Evolutionary conservation across 2,888 invertebrate genomes (phyloP).

Genomic region (Mimachlamys varia): DNA sequence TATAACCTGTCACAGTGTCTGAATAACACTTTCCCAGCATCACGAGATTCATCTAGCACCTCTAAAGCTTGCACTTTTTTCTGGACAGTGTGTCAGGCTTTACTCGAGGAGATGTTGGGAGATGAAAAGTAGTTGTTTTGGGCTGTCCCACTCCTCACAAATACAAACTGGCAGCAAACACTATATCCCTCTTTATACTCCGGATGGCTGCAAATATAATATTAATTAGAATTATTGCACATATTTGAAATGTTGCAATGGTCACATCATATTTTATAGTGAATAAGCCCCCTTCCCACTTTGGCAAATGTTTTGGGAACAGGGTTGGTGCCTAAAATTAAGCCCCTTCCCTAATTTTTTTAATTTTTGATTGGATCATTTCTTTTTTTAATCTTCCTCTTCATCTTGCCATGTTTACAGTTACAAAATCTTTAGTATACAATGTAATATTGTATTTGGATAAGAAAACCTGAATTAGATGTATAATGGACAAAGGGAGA

Average conservation of each 20-base stretch:
- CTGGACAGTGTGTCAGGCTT: neutral
- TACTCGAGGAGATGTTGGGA: neutral
- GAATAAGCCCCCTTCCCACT: no score
- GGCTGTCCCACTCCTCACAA: constrained; percentile 80
- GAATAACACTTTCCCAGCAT: neutral
- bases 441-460: neutral
- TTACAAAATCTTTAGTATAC: neutral
- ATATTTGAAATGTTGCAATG: neutral
- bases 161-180: constrained; percentile 99
- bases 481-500: neutral
- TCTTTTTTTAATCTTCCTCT: no score
- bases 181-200: constrained; percentile 97
- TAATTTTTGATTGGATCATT: no score
- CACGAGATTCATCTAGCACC: constrained; percentile 3
- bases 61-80: neutral
- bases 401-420: no score
- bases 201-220: constrained; percentile 84
- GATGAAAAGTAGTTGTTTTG: neutral
- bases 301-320: no score
- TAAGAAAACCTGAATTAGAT: neutral
- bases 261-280: no score
- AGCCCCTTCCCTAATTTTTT: no score
- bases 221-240: neutral
- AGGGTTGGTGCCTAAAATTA: no score
- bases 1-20: neutral